phyloP scores from a whole-genome alignment of 2,888 invertebrate species.

The Troilus luridus region DNA sequence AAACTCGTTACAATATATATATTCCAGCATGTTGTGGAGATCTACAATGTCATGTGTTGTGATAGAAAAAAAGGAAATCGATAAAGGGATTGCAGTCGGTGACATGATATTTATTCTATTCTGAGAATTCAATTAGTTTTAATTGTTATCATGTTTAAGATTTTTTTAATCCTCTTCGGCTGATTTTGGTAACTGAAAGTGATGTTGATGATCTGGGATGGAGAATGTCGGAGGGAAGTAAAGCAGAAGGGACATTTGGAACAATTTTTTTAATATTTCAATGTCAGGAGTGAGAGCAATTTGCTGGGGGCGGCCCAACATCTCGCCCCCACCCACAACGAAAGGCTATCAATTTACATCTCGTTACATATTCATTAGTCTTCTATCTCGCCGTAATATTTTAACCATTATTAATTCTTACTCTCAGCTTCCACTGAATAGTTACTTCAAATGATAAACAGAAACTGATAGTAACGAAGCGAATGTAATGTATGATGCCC shows the following conservation, averaged over 20 bases:
- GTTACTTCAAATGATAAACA: not conserved
- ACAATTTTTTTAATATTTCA: constrained; percentile 35
- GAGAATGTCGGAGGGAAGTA: not conserved
- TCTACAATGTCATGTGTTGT: too few relatives aligned
- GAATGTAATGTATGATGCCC: not conserved
- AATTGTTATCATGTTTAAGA: too few relatives aligned
- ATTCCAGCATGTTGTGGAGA: too few relatives aligned
- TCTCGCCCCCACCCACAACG: not conserved
- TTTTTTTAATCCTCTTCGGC: too few relatives aligned
- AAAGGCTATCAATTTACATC: constrained; percentile 32
- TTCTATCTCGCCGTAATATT: constrained; percentile 19
- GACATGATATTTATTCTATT: too few relatives aligned
- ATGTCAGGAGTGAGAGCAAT: constrained; percentile 29
- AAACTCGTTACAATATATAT: too few relatives aligned
- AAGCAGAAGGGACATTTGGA: constrained; percentile 7
- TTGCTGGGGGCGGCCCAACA: not conserved
- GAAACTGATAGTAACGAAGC: not conserved
- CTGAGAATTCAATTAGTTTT: too few relatives aligned
- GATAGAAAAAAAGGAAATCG: too few relatives aligned
- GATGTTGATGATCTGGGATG: not conserved
- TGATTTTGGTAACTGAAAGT: not conserved
- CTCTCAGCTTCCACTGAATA: not conserved
- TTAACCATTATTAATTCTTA: constrained; percentile 7
- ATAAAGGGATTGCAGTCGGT: too few relatives aligned
- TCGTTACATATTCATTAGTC: constrained; percentile 34